phyloP scores from a whole-genome alignment of 2,888 invertebrate species.

The Drosophila eohydei region DNA sequence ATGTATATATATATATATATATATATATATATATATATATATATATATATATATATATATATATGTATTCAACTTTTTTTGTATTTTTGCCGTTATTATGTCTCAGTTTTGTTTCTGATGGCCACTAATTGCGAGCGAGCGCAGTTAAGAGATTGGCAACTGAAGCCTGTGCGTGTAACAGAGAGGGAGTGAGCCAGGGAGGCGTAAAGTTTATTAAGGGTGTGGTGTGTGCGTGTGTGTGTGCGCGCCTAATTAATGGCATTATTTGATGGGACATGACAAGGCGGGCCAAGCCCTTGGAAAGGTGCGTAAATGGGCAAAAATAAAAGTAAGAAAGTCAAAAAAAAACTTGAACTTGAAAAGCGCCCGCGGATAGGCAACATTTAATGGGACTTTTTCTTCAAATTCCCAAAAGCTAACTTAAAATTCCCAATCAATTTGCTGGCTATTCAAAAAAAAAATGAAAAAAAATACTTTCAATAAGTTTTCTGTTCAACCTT shows the following conservation, averaged over 20 bases:
- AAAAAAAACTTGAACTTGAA: constrained; percentile 41
- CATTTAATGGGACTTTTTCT: constrained; percentile 3
- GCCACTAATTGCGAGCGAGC: constrained; percentile 66
- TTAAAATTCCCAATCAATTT: neutral
- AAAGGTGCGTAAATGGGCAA: constrained; percentile 51
- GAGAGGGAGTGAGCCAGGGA: neutral
- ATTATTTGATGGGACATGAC: constrained; percentile 68
- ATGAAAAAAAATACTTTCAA: neutral
- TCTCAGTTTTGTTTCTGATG: constrained; percentile 72
- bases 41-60: neutral
- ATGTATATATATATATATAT: neutral
- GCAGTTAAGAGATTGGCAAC: constrained; percentile 16
- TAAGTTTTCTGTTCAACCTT: neutral
- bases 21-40: constrained; percentile 5
- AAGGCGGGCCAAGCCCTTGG: constrained; percentile 51
- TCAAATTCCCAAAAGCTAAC: neutral
- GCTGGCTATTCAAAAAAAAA: neutral
- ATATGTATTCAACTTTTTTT: constrained; percentile 20
- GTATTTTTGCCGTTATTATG: constrained; percentile 54
- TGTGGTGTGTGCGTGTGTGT: constrained; percentile 41
- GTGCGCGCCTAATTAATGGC: constrained; percentile 72
- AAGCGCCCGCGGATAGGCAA: constrained; percentile 54
- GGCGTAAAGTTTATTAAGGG: constrained; percentile 42
- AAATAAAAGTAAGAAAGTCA: constrained; percentile 29
- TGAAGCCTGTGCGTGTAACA: constrained; percentile 9